Evolutionary conservation across 2,888 invertebrate genomes (phyloP).

Genomic region (Prosopocoilus inquinatus): DNA sequence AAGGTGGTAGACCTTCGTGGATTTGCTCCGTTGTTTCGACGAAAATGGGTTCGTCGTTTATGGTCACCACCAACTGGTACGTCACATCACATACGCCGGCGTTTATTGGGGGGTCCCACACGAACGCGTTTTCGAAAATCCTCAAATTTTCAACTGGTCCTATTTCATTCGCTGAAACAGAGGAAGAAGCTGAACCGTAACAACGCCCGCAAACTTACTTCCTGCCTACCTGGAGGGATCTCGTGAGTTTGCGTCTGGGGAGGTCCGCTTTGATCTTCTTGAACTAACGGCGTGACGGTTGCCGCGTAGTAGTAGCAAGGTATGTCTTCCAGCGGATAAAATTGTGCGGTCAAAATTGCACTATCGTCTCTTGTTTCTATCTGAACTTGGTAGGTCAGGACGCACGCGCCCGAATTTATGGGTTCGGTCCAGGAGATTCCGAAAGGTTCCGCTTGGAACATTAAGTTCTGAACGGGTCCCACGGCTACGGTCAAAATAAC

Average conservation of each 20-base stretch:
- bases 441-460: not conserved
- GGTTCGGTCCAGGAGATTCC: not conserved
- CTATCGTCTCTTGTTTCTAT: not conserved
- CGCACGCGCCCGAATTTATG: not conserved
- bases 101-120: not conserved
- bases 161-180: not conserved
- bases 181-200: too few species aligned
- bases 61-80: not conserved
- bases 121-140: not conserved
- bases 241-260: not conserved
- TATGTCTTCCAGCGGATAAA: not conserved
- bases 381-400: slow-evolving; percentile 2
- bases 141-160: not conserved
- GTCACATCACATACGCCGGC: not conserved
- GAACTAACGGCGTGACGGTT: not conserved
- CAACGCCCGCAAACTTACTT: not conserved
- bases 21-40: too few species aligned
- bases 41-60: too few species aligned
- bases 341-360: not conserved
- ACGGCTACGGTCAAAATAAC: too few species aligned
- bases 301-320: not conserved
- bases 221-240: not conserved
- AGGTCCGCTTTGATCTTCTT: not conserved
- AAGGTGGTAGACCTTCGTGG: too few species aligned
- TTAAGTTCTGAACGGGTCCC: too few species aligned